A percentile compares a stretch with the other conserved stretches of the same genome.
These are phyloP conservation scores for Escarpia spicata DNA, from an alignment of 2,888 invertebrate genomes.

Conservation along the genomic window DNA sequence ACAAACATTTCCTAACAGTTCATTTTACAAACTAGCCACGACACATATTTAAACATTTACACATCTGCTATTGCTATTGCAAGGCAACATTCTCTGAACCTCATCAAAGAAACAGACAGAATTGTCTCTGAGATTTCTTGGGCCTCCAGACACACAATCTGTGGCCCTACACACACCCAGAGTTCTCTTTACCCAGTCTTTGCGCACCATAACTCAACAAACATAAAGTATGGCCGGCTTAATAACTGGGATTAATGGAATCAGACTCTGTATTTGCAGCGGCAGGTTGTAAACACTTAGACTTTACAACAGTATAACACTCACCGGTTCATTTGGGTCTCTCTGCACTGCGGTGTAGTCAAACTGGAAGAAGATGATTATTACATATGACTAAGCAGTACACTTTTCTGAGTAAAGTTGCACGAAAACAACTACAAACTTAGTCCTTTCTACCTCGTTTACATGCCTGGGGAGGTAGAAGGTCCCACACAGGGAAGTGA, in stretches of 20 bases:
- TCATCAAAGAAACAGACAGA: neutral
- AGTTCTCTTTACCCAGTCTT: neutral
- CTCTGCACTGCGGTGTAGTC: neutral
- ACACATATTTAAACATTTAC: too few relatives aligned
- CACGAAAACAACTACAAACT: too few relatives aligned
- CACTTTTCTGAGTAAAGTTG: neutral
- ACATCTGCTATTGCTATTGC: too few relatives aligned
- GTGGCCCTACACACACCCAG: slow-evolving; percentile 11
- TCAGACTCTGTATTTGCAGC: neutral
- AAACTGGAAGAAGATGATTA: neutral
- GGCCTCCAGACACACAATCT: neutral
- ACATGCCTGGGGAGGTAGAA: too few relatives aligned
- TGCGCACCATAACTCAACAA: neutral
- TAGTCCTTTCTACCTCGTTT: too few relatives aligned
- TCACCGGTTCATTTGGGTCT: neutral
- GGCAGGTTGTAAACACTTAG: neutral
- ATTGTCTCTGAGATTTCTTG: neutral
- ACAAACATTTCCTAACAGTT: too few relatives aligned
- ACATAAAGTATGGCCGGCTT: neutral
- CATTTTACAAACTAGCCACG: too few relatives aligned
- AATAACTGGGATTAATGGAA: neutral
- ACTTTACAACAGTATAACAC: neutral
- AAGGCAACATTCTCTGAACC: too few relatives aligned
- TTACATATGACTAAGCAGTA: neutral
- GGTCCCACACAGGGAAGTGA: too few relatives aligned